Base-by-base conservation (phyloP, 2,113 vertebrate genomes). In the Hucho hucho region DNA sequence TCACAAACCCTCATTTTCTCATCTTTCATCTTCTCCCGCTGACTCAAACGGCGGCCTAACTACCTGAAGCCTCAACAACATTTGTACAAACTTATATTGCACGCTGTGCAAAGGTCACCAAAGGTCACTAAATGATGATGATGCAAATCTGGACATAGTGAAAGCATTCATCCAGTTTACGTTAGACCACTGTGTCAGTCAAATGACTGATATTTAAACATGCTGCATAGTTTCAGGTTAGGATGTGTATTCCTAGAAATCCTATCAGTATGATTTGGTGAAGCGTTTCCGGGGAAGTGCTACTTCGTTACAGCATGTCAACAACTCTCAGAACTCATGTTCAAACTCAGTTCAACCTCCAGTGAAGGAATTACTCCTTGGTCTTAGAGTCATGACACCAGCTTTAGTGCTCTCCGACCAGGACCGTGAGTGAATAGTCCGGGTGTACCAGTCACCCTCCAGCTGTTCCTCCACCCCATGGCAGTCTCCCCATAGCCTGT, bases 351-450 rank as follows among this genome's bases (percentile, higher is more conserved):
- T 14, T 56, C 4, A 20, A 56, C 11, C 14, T 4, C 53, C 18
- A 56, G 53, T 20, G 20, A 56, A 56, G 13, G 16, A 20, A 56
- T 56, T 5, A 56, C 58, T 9, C 4, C 4, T 9, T 61, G 58
- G 18, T 9, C 13, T 24, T 61, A 2, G 20, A 61, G 58, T 22
- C n/a, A 22, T 61, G 18, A 3, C 6, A 61, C 2, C 9, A 1
- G 75, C 73, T 74, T 46, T 3, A 43, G 73, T 24, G 73, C 74
- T 4, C 37, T 2, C 37, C 37, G 53, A 6, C 68, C 28, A 66
- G 49, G 16, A 18, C 49, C 16, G 49, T 91, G 90, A 91, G 81
- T 90, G 90, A 89, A 63, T 72, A 80, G 90, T 83, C 75, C 90
- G 88, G 85, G 87, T 90, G 87, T 74, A 66, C 53, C 16, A 49